phyloP scores from a whole-genome alignment of 2,888 invertebrate species.

The Agrotis ipsilon region DNA sequence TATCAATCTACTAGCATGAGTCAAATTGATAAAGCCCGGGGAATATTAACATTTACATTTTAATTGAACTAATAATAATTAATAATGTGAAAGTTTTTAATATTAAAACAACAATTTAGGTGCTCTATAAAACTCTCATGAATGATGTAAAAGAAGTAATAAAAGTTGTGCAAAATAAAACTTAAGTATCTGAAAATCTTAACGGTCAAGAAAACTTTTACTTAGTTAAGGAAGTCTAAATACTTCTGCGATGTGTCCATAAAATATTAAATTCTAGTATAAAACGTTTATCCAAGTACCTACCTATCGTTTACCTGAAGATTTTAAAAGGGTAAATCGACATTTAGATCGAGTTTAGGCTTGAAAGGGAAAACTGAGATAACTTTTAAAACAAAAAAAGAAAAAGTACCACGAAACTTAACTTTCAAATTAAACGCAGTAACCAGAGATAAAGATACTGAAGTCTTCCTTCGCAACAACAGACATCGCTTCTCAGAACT shows the following conservation, averaged over 20 bases:
- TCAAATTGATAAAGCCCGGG: conserved; percentile 12
- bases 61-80: neutral
- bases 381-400: neutral
- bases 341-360: neutral
- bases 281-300: too few species aligned
- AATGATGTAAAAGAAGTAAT: neutral
- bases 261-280: too few species aligned
- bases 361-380: neutral
- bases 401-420: neutral
- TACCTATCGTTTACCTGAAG: neutral
- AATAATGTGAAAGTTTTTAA: too few species aligned
- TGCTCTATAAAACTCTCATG: neutral
- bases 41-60: neutral
- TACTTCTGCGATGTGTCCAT: too few species aligned
- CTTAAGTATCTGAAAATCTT: neutral
- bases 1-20: neutral
- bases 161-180: neutral
- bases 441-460: neutral
- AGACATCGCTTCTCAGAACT: conserved; percentile 9
- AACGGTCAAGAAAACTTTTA: neutral
- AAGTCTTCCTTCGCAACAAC: conserved; percentile 13
- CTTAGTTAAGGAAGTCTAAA: neutral
- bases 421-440: neutral
- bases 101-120: neutral
- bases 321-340: too few species aligned